These are phyloP conservation scores for Chloroceryle inda DNA, from an alignment of 2,797 vertebrate species.

Conservation along the genomic window DNA sequence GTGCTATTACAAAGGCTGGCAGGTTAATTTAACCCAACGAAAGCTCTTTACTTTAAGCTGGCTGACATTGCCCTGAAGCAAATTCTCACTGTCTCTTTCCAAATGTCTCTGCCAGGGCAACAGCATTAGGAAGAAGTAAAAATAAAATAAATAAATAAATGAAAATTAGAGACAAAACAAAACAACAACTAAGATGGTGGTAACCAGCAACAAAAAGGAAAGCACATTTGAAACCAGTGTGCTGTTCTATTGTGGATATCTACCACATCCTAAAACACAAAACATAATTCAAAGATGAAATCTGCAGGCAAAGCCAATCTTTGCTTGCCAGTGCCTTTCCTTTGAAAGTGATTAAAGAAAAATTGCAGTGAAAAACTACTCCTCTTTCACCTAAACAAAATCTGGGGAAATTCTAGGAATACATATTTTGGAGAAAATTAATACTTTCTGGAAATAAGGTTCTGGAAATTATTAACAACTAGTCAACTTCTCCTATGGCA, in stretches of 20 bases:
- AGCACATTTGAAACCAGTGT: slow-evolving; percentile 40
- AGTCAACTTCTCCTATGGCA: background rate
- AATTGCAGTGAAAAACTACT: slow-evolving; percentile 10
- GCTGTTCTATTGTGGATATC: background rate
- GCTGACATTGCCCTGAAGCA: background rate
- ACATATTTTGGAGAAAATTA: background rate
- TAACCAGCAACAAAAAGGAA: slow-evolving; percentile 34
- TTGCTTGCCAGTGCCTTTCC: background rate
- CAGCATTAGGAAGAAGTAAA: background rate
- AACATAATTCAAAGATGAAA: slow-evolving; percentile 27
- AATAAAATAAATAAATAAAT: background rate
- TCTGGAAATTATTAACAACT: slow-evolving; percentile 3
- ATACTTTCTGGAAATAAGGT: background rate
- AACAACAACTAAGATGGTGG: background rate
- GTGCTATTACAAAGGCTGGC: background rate
- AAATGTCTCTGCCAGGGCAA: background rate
- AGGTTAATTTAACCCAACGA: slow-evolving; percentile 39
- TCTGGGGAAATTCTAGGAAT: background rate
- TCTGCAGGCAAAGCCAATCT: slow-evolving; percentile 42
- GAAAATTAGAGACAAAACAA: background rate
- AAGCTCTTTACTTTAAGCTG: slow-evolving; percentile 50
- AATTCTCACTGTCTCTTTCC: slow-evolving; percentile 11
- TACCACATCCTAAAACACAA: slow-evolving; percentile 55
- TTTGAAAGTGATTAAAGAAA: slow-evolving; percentile 34
- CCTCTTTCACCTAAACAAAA: slow-evolving; percentile 14